phyloP scores from a whole-genome alignment of 2,797 vertebrate species.

The Pitangus sulphuratus region DNA sequence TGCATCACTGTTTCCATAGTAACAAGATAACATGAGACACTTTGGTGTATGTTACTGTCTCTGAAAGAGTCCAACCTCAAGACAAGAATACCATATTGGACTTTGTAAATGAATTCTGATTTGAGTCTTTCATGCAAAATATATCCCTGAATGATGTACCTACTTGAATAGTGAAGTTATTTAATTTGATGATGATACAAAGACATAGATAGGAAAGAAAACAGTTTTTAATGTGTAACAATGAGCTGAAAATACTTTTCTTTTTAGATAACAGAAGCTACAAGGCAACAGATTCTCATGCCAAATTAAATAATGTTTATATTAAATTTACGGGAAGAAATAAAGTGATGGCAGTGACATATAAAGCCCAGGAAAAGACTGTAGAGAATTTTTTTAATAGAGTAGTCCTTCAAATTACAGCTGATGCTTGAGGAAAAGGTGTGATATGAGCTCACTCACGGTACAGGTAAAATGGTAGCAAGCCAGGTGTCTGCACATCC shows the following conservation, averaged over 20 bases:
- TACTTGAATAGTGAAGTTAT: neutral
- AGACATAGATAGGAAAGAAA: neutral
- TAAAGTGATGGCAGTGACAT: rapidly evolving
- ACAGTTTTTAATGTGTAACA: neutral
- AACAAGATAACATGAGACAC: conserved; percentile 25
- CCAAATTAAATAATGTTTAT: neutral
- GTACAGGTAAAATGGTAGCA: neutral
- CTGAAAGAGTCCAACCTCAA: neutral
- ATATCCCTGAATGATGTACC: neutral
- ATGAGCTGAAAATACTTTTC: neutral
- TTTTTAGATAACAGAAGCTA: neutral
- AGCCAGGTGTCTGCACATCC: neutral
- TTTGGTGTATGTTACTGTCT: neutral
- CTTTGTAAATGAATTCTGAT: neutral
- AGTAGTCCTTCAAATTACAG: neutral
- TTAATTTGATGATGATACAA: neutral
- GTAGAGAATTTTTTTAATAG: neutral
- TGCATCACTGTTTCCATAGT: conserved; percentile 56
- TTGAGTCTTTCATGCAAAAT: conserved; percentile 1
- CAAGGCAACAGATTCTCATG: neutral
- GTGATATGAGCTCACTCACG: neutral
- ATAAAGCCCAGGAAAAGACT: neutral
- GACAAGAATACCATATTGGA: neutral
- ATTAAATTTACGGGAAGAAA: neutral
- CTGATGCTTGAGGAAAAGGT: neutral